Evolutionary conservation across 2,888 invertebrate genomes (phyloP), one percentile per base, ranked within the genome.

Genomic region (Tipula vernalis): DNA sequence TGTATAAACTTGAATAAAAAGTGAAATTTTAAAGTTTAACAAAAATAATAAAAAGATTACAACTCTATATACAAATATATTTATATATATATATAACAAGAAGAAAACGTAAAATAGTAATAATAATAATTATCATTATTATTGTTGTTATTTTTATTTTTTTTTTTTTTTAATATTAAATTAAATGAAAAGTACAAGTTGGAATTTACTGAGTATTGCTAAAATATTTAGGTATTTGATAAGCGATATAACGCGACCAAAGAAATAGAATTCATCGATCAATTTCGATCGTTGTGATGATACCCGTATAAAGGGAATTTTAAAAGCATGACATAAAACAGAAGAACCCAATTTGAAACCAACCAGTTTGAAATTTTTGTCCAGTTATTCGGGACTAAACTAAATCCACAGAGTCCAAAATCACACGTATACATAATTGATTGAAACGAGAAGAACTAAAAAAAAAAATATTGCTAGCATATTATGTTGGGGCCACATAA

Each of bases 401-500:
- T 18, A 28, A 4, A 71, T 15, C 51, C 15, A 15, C 12, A 6
- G 10, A 44, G n/a, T 13, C 51, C 12, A 6, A 3, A 44, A 51
- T 2, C 51, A 51, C 5, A n/a, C 39, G 15, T 84, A 3, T 41
- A 28, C 85, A 42, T 42, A 12, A 41, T 85, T 85, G 42, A 18
- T 85, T 85, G 41, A 15, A 39, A 39, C 42, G 41, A 18, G 44
- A 12, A 36, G 47, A 86, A 42, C 44, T 36, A 86, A 42, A 86
- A 28, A 28, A 28, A 28, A 28, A 28, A 44, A 12, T 86, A 18
- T 71, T 71, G 71, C 71, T 15, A 44, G 28, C 36, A 86, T 47
- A 44, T 57, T 36, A 92, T 92, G 91, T 90, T 91, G 91, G 91
- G 90, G 89, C 88, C 89, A 89, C 90, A 89, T 88, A 90, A 89